Base-by-base conservation (phyloP, 2,113 vertebrate species). In the Tenrec ecaudatus region DNA sequence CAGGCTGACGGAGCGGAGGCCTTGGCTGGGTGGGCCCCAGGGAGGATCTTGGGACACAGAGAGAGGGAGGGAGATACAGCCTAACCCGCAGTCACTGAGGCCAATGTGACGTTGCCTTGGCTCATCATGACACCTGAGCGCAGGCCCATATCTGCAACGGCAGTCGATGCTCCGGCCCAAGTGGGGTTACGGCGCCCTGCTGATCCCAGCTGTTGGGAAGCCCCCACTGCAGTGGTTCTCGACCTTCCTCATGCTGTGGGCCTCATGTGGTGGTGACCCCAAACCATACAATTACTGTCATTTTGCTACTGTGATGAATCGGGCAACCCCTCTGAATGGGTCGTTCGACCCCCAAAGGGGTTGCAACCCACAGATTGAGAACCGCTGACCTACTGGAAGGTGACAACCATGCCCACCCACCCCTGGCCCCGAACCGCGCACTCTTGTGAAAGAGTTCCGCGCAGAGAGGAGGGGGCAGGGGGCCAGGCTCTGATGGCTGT, bases 351-450 rank as follows among this genome's bases (percentile, higher is more conserved):
- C 43, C 43, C 43, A 47, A 47, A 47, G 10, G 43, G 43, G 43
- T 47, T 10, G 10, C 43, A 10, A 47, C 43, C 43, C 43, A 5
- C 43, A 47, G 10, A 10, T 47, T 47, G 58, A 20, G 58, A 60
- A 60, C 20, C 58, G 58, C 20, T 60, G 58, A 19, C 58, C 58
- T 38, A 11, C 4, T 10, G 60, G 77, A 38, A 78, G 73, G 19
- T 11, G 11, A 9, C 53, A 19, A 23, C 16, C 9, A 31, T 4
- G 43, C n/a, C n/a, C n/a, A n/a, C 43, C 6, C 25, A 36, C 64
- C 38, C 86, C 12, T 0, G 0, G 86, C 6, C 8, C 3, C 0
- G 5, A 9, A 29, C 87, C 75, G 40, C 43, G 87, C 11, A 4
- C 6, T 43, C 33, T 53, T 38, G 76, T 58, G 29, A 5, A 47